A percentile compares a stretch with the other conserved stretches of the same genome.
Evolutionary conservation across 92 coral and sea anemone species (phyloP).

Genomic region (Porites evermanni): DNA sequence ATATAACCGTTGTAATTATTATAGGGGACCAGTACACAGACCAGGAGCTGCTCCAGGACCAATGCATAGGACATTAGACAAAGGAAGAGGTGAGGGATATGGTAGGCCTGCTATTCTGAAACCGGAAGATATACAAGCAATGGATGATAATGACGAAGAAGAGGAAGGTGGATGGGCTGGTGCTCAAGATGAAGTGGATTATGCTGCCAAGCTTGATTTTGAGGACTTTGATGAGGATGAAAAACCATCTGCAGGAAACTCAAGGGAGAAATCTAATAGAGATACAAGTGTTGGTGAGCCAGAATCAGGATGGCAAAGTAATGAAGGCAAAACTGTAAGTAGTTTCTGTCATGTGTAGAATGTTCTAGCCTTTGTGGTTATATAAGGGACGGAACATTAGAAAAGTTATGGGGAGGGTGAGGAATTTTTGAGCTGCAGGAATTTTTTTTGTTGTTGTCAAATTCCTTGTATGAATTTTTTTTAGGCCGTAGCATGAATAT

Average conservation of each 20-base stretch:
- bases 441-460: too few species aligned
- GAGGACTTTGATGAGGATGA: slow-evolving; percentile 95
- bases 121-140: slow-evolving; percentile 96
- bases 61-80: slow-evolving; percentile 49
- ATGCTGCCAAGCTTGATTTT: slow-evolving; percentile 94
- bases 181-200: slow-evolving; percentile 98
- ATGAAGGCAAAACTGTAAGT: slow-evolving; percentile 47
- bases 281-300: slow-evolving; percentile 7
- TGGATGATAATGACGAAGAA: slow-evolving; percentile 92
- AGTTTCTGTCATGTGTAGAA: not conserved
- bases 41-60: slow-evolving; percentile 63
- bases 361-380: not conserved
- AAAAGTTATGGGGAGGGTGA: too few species aligned
- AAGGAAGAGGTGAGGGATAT: slow-evolving; percentile 76
- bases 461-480: too few species aligned
- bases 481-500: too few species aligned
- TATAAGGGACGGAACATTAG: too few species aligned
- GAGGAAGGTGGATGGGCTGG: slow-evolving; percentile 99
- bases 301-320: slow-evolving; percentile 39
- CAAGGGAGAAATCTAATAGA: slow-evolving; percentile 5
- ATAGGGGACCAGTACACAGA: slow-evolving; percentile 73
- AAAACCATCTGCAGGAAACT: slow-evolving; percentile 19
- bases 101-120: slow-evolving; percentile 88
- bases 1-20: not conserved
- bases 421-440: too few species aligned